phyloP scores from a whole-genome alignment of 2,797 vertebrate genomes.

The Glossophaga mutica region DNA sequence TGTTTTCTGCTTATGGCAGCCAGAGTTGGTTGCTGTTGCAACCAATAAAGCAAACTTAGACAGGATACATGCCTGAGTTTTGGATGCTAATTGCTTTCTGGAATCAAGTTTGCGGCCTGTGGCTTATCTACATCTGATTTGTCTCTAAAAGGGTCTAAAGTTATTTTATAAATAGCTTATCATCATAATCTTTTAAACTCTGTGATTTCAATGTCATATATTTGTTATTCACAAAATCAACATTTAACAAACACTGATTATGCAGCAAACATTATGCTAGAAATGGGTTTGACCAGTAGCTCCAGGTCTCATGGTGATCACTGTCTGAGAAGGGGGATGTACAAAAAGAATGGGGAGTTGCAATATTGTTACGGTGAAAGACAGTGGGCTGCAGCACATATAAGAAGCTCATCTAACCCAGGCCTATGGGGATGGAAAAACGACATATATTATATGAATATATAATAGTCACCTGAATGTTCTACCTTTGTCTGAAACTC shows the following conservation, averaged over 20 bases:
- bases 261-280: background rate
- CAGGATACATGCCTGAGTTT: background rate
- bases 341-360: background rate
- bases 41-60: background rate
- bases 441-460: background rate
- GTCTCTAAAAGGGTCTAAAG: background rate
- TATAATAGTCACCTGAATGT: background rate
- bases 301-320: background rate
- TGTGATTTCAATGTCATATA: background rate
- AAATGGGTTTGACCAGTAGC: background rate
- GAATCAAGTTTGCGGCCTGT: background rate
- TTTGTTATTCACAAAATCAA: background rate
- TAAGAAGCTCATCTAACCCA: background rate
- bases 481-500: background rate
- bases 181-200: background rate
- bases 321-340: background rate
- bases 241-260: background rate
- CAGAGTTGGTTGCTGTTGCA: background rate
- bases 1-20: constrained; percentile 26
- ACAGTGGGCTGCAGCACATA: background rate
- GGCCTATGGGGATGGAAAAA: no score
- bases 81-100: constrained; percentile 17
- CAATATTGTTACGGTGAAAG: background rate
- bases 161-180: background rate
- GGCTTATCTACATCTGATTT: background rate